These are phyloP conservation scores for Napeogenes inachia DNA, from an alignment of 2,888 invertebrate genomes.

Conservation along the genomic window DNA sequence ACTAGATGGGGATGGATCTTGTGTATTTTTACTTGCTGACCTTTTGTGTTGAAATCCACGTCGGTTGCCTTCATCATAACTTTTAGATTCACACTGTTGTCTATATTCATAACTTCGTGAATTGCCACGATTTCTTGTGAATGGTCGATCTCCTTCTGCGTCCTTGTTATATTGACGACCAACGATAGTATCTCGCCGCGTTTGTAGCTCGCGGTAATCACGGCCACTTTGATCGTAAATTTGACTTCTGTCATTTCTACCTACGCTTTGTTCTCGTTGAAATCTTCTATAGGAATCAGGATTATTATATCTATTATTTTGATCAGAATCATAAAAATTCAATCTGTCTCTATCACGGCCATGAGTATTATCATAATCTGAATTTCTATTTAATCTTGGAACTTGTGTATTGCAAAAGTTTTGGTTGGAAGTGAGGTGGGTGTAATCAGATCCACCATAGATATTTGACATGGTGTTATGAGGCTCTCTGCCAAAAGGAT, in stretches of 20 bases:
- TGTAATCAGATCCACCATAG: slow-evolving; percentile 37
- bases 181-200: slow-evolving; percentile 35
- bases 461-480: slow-evolving; percentile 39
- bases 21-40: slow-evolving; percentile 26
- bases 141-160: slow-evolving; percentile 32
- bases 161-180: slow-evolving; percentile 35
- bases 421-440: slow-evolving; percentile 22
- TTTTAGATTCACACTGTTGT: slow-evolving; percentile 31
- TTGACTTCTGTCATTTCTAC: slow-evolving; percentile 40
- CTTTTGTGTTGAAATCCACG: slow-evolving; percentile 39
- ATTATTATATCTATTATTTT: slow-evolving; percentile 34
- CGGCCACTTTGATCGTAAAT: slow-evolving; percentile 36
- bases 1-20: slow-evolving; percentile 1
- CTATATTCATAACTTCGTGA: slow-evolving; percentile 27
- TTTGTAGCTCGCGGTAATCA: slow-evolving; percentile 35
- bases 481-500: slow-evolving; percentile 49
- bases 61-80: slow-evolving; percentile 35
- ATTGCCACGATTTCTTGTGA: slow-evolving; percentile 32
- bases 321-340: slow-evolving; percentile 33
- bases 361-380: slow-evolving; percentile 42
- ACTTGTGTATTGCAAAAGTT: slow-evolving; percentile 43
- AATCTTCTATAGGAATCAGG: slow-evolving; percentile 37
- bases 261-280: slow-evolving; percentile 41
- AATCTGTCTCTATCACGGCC: slow-evolving; percentile 39
- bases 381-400: slow-evolving; percentile 53